Conservation (phyloP, 2,113 vertebrate species). For the Sorex fumeus region DNA sequence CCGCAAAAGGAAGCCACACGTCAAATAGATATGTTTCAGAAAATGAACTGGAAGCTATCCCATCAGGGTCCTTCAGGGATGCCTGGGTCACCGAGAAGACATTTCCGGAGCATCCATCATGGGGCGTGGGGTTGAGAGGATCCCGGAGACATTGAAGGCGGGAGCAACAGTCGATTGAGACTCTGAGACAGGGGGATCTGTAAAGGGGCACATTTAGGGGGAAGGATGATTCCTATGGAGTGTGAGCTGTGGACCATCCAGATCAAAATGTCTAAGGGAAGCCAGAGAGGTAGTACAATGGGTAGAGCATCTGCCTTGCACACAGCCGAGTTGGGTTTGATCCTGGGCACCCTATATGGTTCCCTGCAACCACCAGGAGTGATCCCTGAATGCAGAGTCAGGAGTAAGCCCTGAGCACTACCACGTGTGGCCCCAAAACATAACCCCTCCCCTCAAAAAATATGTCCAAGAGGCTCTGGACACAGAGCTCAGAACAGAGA, state of each 20-base stretch:
- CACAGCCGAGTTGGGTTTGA: too few relatives aligned
- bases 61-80: background rate
- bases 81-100: background rate
- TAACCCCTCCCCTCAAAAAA: too few relatives aligned
- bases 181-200: background rate
- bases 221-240: background rate
- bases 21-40: conserved; percentile 57
- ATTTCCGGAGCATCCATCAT: background rate
- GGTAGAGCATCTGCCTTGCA: too few relatives aligned
- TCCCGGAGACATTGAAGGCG: background rate
- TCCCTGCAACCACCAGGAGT: too few relatives aligned
- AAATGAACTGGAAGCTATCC: background rate
- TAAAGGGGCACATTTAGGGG: background rate
- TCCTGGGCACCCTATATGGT: too few relatives aligned
- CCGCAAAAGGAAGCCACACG: conserved; percentile 52
- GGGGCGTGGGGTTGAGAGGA: background rate
- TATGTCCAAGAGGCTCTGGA: background rate
- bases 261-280: background rate
- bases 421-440: too few relatives aligned
- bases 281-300: background rate
- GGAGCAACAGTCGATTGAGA: background rate
- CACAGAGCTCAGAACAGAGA: background rate
- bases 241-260: background rate
- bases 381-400: too few relatives aligned
- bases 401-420: too few relatives aligned